Base-by-base conservation (phyloP, 2,797 vertebrate genomes). In the Acanthis flammea region DNA sequence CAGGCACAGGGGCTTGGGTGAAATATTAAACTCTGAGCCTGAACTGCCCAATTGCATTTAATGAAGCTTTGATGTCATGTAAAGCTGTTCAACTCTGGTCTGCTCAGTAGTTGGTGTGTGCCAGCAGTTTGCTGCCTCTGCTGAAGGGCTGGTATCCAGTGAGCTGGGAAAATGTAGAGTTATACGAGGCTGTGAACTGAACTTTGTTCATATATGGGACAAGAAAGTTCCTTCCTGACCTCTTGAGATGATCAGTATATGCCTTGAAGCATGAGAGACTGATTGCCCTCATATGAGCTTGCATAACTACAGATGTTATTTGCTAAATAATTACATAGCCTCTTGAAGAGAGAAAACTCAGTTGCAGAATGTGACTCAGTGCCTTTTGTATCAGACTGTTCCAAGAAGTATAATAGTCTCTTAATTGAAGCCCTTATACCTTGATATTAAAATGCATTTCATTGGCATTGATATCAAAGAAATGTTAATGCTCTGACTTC, bases 401-500 rank as follows among this genome's bases (percentile, higher is more conserved):
- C 93, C 85, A 90, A 88, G 88, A 81, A 89, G 25, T 65, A 58
- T 90, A 94, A 92, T 86, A 90, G 80, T 57, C 75, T 95, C 37
- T 92, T 96, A 94, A 92, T 72, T 91, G 80, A 90, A 90, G 88
- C 95, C 89, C 81, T 94, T 87, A 87, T 62, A 76, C 76, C 72
- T 93, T 92, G 91, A 93, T 92, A 72, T 96, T 95, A 90, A 95
- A 95, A 91, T 87, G 77, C 42, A 37, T 86, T 91, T 92, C 9
- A 23, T 57, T 94, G 91, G 91, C 91, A 78, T 75, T 61, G 73
- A 82, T 85, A 89, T 94, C 92, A 93, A 95, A 95, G 91, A 53
- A 73, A 92, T 92, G 85, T 81, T 91, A 88, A 81, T 91, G 90
- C 42, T 94, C 70, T 50, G 73, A 86, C 57, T 96, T 93, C 78